Base-by-base conservation (phyloP, 2,888 invertebrate genomes). In the Caenorhabditis sp. region DNA sequence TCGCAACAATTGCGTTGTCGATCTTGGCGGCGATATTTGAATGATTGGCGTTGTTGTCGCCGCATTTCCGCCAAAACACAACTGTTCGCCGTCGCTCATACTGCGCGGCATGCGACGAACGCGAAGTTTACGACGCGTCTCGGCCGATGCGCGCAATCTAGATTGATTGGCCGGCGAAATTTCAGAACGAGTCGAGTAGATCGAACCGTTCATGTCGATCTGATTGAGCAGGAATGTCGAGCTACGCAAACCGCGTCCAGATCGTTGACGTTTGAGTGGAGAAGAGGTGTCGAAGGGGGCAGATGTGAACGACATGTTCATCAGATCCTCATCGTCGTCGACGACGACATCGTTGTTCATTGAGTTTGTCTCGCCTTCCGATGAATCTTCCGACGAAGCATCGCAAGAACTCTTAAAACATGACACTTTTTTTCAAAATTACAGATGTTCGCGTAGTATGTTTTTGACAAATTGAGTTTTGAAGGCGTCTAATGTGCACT, bases 11-110 rank as follows among this genome's bases (percentile, higher is more conserved):
- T 71, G 73, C 23, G 77, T 76, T 12, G 73, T 69, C 3, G 68
- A 66, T 19, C 50, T 19, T 27, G 81, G 80, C 6, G 80, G 79
- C 4, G 76, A 70, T 14, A 81, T 66, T 26, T 76, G 77, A 50
- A 78, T 71, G 54, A 61, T 62, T 27, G 79, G 78, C 37, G 76
- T 74, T 50, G 69, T 21, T 31, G 73, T 57, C 1, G 43, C 54
- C 37, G 66, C 61, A 53, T 63, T 59, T 19, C 65, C 77, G 31
- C 31, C 31, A 31, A 31, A 31, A 10, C 31, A 31, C n/a, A 82
- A 59, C 43, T 83, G 83, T 43, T 83, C 83, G 27, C 83, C 83
- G 58, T 83, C 83, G 54, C 81, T 81, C 81, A 83, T 80, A 51
- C 81, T 79, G 19, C 83, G 74, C 4, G 80, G 81, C 76, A 81